Evolutionary conservation across 30 jellyfish, hydroid and myxozoan species (phyloP), one percentile per base, ranked within the genome.

Genomic region (Hydractinia echinata): DNA sequence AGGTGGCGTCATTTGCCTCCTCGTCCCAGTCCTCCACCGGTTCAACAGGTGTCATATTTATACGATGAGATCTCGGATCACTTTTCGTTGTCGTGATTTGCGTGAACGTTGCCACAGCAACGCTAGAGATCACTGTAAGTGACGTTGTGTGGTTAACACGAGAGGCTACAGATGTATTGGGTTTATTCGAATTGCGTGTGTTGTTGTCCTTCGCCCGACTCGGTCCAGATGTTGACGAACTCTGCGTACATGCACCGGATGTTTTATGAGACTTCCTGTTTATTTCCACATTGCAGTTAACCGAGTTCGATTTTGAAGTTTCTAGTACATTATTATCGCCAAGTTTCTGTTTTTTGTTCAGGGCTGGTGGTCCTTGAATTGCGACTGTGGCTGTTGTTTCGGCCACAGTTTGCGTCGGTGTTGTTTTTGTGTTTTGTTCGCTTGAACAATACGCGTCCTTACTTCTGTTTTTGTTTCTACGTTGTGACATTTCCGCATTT

Each of bases 211-310:
- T 30, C 44, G 78, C 16, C n/a, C 84, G 84, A 76, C 84, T 76
- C 18, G 84, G 84, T 14, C 84, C 84, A 49, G 54, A 58, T 16
- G 84, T 76, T 21, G 84, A 76, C 8, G 84, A 19, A 49, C 84
- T 76, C 39, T 76, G 84, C 18, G 84, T 76, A 16, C 84, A 76
- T 49, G 55, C 84, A n/a, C 84, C 84, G 10, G 84, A 76, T 6
- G 84, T 76, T 76, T 76, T 76, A 6, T 77, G 84, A 76, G 44
- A 79, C 44, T 76, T 77, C 39, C 84, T 8, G 55, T 76, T 76
- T 18, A 76, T 51, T 18, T 76, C 78, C 18, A 54, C 39, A 54
- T 11, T 76, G 54, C 81, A 72, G 11, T 72, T 72, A 21, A 30
- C 44, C 44, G 44, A 30, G 44, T 30, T 30, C 44, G 44, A 30